phyloP scores from a whole-genome alignment of 2,888 invertebrate genomes.

The Neria commutata region DNA sequence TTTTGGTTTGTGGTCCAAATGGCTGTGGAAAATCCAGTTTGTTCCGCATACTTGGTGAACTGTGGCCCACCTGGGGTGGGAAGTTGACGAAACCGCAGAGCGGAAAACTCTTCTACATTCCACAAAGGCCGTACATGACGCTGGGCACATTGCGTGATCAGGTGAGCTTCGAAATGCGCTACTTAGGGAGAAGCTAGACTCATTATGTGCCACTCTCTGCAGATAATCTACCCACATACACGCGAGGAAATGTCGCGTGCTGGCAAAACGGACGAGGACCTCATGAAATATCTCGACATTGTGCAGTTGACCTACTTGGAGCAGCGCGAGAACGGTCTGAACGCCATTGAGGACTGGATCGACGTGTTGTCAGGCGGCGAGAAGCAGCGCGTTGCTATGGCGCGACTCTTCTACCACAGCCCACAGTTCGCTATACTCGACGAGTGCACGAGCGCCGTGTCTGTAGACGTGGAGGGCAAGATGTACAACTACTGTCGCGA shows the following conservation, averaged over 20 bases:
- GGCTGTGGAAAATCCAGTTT: conserved; percentile 98
- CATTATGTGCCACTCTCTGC: conserved; percentile 31
- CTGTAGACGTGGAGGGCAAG: conserved; percentile 96
- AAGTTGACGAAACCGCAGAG: conserved; percentile 92
- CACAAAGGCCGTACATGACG: conserved; percentile 98
- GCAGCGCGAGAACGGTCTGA: conserved; percentile 85
- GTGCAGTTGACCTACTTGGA: conserved; percentile 87
- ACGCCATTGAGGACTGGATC: conserved; percentile 97
- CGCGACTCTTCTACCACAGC: conserved; percentile 93
- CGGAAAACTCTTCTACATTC: conserved; percentile 91
- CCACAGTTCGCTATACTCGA: conserved; percentile 99
- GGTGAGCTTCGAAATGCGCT: conserved; percentile 65
- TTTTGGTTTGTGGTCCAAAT: conserved; percentile 97
- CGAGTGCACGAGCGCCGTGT: conserved; percentile 98
- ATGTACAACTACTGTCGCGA: conserved; percentile 95
- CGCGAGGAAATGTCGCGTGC: conserved; percentile 80
- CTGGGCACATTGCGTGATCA: conserved; percentile 93
- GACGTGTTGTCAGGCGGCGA: conserved; percentile 98
- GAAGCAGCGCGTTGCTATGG: conserved; percentile 99
- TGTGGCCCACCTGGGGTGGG: conserved; percentile 97
- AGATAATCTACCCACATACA: conserved; percentile 92
- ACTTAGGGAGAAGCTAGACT: too few relatives aligned
- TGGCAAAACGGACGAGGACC: conserved; percentile 79
- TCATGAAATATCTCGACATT: conserved; percentile 76
- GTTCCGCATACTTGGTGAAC: conserved; percentile 93